These are phyloP conservation scores for Drosophila fungiperda DNA, from an alignment of 2,888 invertebrate species.

Conservation along the genomic window DNA sequence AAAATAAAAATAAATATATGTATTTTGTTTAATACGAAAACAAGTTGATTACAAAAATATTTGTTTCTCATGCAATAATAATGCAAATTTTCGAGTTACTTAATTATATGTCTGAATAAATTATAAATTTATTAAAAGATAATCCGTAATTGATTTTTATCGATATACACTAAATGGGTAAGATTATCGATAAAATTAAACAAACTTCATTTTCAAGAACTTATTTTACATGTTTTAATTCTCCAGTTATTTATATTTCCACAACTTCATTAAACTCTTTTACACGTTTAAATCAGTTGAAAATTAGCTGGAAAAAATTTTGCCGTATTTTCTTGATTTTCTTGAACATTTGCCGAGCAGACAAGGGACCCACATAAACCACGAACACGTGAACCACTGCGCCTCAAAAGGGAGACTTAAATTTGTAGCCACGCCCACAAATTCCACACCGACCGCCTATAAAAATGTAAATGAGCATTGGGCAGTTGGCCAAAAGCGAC, in stretches of 20 bases:
- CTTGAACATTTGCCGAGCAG: neutral
- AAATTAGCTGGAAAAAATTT: neutral
- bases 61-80: neutral
- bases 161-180: neutral
- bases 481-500: conserved; percentile 48
- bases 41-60: neutral
- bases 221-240: neutral
- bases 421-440: neutral
- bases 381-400: neutral
- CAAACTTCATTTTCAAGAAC: neutral
- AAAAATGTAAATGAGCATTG: conserved; percentile 38
- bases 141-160: neutral
- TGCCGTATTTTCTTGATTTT: neutral
- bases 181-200: neutral
- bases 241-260: neutral
- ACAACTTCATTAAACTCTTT: neutral
- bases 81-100: neutral
- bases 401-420: conserved; percentile 1
- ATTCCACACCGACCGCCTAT: neutral
- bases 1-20: neutral
- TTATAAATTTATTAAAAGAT: neutral
- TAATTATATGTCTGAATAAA: neutral
- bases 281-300: neutral
- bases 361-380: neutral
- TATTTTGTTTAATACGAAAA: neutral